A percentile compares a stretch with the other conserved stretches of the same genome.
These are phyloP conservation scores for Meriones psammophilus DNA, from an alignment of 2,797 vertebrate species.

Conservation along the genomic window DNA sequence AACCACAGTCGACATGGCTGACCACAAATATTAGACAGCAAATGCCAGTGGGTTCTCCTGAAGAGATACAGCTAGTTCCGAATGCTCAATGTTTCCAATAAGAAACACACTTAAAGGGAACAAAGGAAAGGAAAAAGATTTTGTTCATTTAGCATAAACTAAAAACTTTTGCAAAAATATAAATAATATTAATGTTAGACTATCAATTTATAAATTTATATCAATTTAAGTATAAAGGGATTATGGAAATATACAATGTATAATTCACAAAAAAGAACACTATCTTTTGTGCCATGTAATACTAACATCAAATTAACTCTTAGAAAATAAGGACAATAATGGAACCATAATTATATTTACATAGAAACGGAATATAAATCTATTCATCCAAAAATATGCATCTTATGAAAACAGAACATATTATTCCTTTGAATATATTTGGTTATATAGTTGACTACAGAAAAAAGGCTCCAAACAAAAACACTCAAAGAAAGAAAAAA, in stretches of 20 bases:
- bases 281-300: background rate
- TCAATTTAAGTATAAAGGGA: background rate
- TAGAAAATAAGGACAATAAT: conserved; percentile 36
- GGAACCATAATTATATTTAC: conserved; percentile 8
- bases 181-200: background rate
- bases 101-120: background rate
- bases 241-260: background rate
- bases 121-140: background rate
- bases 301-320: conserved; percentile 3
- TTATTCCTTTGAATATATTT: conserved; percentile 34
- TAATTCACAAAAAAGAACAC: conserved; percentile 13
- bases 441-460: background rate
- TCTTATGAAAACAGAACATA: background rate
- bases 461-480: background rate
- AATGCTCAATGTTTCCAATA: background rate
- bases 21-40: background rate
- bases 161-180: background rate
- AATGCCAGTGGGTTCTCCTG: background rate
- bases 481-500: background rate
- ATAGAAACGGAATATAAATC: background rate
- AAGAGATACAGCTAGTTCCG: background rate
- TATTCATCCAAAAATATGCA: background rate
- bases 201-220: background rate
- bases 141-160: background rate
- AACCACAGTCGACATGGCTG: background rate